Evolutionary conservation across 2,113 vertebrate genomes (phyloP), one percentile per base, ranked within the genome.

Genomic region (Ochotona curzoniae): DNA sequence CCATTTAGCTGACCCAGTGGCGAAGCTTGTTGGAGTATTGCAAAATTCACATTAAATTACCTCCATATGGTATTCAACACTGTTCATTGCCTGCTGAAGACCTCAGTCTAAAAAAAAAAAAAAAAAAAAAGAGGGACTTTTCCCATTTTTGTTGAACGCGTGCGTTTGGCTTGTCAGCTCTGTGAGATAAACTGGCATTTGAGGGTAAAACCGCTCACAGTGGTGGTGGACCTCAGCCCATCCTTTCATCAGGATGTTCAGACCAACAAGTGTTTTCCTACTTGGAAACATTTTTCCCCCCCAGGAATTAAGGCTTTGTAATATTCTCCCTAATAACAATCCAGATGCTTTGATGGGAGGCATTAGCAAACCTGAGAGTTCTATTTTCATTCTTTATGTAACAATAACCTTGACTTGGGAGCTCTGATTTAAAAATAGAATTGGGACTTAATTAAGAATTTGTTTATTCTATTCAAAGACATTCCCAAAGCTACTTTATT

Each of bases 31-130:
- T 95, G 49, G 95, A 92, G 18, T 90, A 90, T 90, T 95, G 75
- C 8, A 13, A 91, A 96, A 79, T 94, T 92, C 8, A 6, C 83
- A 95, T 87, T 83, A 96, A 96, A 94, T 97, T 95, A 73, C 90
- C 35, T 96, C 75, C 32, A 35, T 93, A 79, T 93, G 71, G 6
- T 66, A 83, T 86, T 87, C 85, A 95, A 90, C 13, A 88, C 25
- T 78, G 49, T 90, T 97, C 71, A 30, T n/a, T 32, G 94, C 92
- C 93, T 94, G 54, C 54, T 86, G 78, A 90, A 96, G 88, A 79
- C 44, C 67, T 85, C 44, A 21, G 26, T 95, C 69, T 97, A 54
- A 44, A 96, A 83, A 85, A 63, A 47, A 57, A 28, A 12, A 82
- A 47, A 54, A 44, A 96, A 83, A 85, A 63, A 47, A 57, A 28